phyloP scores from a whole-genome alignment of 2,888 invertebrate genomes.

The Polymixis lichenea region DNA sequence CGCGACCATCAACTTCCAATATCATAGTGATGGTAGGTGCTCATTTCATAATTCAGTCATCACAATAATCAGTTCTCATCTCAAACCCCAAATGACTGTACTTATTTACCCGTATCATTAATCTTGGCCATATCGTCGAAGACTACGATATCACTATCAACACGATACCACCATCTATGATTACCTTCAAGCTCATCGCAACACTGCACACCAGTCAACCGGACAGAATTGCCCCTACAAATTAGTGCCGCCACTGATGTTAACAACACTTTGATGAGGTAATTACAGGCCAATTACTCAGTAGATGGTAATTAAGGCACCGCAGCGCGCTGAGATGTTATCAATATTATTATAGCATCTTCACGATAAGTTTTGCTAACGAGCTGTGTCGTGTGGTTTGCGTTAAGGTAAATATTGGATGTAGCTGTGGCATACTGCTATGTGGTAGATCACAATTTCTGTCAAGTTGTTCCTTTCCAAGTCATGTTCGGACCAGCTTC shows the following conservation, averaged over 20 bases:
- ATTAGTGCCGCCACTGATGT: conserved; percentile 58
- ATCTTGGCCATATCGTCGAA: conserved; percentile 13
- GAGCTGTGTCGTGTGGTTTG: conserved; percentile 47
- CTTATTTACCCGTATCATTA: neutral
- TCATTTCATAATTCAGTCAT: neutral
- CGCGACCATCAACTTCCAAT: neutral
- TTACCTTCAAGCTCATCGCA: conserved; percentile 24
- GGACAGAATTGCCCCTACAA: conserved; percentile 49
- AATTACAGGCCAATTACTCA: conserved; percentile 69
- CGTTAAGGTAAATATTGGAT: conserved; percentile 25
- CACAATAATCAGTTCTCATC: neutral
- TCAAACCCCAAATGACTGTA: neutral
- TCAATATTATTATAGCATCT: conserved; percentile 63
- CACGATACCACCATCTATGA: neutral
- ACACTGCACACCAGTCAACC: conserved; percentile 48
- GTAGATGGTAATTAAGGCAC: conserved; percentile 66
- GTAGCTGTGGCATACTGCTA: neutral
- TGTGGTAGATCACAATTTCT: neutral
- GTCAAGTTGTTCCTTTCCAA: neutral
- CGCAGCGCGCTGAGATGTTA: conserved; percentile 56
- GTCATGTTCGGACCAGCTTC: neutral
- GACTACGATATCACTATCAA: conserved; percentile 8
- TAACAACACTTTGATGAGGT: conserved; percentile 70
- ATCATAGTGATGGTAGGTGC: no score
- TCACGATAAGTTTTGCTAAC: conserved; percentile 57